Evolutionary conservation across 2,888 invertebrate species (phyloP).

Genomic region (Archips xylosteana): DNA sequence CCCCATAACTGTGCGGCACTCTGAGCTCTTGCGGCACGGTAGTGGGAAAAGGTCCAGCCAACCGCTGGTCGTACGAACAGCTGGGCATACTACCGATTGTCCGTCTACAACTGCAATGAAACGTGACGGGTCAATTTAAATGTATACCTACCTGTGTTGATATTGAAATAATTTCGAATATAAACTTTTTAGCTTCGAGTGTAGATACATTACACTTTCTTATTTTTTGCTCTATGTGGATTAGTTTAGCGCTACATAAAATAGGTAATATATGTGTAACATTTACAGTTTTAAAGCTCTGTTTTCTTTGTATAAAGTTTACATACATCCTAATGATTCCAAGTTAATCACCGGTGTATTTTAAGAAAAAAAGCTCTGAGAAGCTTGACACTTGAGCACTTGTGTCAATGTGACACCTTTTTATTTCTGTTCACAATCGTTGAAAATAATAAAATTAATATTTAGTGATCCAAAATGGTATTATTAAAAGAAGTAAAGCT

Average conservation of each 20-base stretch:
- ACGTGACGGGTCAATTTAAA: background rate
- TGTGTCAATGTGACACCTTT: background rate
- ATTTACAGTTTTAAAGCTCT: too few relatives aligned
- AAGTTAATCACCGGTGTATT: background rate
- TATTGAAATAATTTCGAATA: too few relatives aligned
- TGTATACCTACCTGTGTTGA: too few relatives aligned
- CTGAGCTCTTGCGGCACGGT: conserved; percentile 82
- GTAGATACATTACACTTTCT: too few relatives aligned
- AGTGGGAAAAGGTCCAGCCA: conserved; percentile 84
- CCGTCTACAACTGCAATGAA: conserved; percentile 53
- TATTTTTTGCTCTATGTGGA: too few relatives aligned
- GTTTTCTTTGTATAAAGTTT: too few relatives aligned
- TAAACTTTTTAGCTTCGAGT: too few relatives aligned
- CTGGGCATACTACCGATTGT: conserved; percentile 74
- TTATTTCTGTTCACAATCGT: background rate
- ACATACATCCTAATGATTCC: too few relatives aligned
- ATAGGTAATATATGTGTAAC: too few relatives aligned
- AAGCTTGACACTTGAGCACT: background rate
- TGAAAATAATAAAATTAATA: background rate
- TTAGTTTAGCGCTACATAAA: too few relatives aligned
- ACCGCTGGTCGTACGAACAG: conserved; percentile 78
- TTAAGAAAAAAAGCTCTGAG: background rate
- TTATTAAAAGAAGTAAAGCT: conserved; percentile 88
- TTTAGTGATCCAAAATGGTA: conserved; percentile 81
- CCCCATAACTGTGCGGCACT: conserved; percentile 83